Percentiles rank a stretch among this genome's conserved stretches.
These are phyloP conservation scores for Glandiceps talaboti DNA, from an alignment of 53 echinoderm and acorn worm species.

Conservation along the genomic window DNA sequence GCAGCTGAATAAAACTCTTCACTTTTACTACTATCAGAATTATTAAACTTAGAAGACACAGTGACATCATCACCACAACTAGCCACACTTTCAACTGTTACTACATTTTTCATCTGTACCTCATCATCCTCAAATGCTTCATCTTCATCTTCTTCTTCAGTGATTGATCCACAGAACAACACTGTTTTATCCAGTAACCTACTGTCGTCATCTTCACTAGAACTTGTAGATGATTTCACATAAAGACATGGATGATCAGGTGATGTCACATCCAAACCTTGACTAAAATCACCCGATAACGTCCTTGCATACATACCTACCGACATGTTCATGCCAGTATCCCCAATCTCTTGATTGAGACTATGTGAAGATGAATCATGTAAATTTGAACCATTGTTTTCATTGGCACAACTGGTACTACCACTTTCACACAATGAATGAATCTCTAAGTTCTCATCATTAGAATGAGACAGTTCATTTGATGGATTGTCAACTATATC, in stretches of 20 bases:
- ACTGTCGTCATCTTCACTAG: conserved; percentile 8
- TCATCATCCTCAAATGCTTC: not conserved
- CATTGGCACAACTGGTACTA: not conserved
- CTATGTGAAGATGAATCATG: not conserved
- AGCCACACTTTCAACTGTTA: no score
- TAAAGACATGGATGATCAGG: conserved; percentile 64
- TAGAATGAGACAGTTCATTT: not conserved
- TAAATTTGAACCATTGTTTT: not conserved
- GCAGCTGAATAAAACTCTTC: not conserved
- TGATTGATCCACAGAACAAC: not conserved
- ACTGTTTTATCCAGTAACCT: not conserved
- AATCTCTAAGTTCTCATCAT: not conserved
- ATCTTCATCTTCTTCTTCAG: not conserved
- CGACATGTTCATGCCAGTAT: not conserved
- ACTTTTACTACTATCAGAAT: not conserved
- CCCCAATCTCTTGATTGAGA: not conserved
- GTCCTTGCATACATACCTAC: not conserved
- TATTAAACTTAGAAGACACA: no score
- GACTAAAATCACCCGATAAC: not conserved
- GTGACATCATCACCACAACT: no score
- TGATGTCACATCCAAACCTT: conserved; percentile 77
- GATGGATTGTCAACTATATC: not conserved
- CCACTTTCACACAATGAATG: no score
- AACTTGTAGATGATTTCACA: conserved; percentile 19
- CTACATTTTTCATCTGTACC: not conserved